Evolutionary conservation across 2,888 invertebrate genomes (phyloP).

Genomic region (Steinernema carpocapsae): DNA sequence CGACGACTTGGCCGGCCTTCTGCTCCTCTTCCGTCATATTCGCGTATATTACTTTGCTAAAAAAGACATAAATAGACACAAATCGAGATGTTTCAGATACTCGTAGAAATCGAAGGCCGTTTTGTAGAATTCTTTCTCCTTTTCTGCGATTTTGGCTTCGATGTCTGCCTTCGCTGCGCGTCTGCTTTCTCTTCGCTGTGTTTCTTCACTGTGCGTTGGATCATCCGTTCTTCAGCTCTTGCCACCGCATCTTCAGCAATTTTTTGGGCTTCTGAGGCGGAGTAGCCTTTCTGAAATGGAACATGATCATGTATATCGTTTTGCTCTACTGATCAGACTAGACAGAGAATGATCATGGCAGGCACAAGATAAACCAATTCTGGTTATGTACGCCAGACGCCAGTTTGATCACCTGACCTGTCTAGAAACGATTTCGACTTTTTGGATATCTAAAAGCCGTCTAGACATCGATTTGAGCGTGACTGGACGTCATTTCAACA

Average conservation of each 20-base stretch:
- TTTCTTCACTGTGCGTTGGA: slow-evolving; percentile 41
- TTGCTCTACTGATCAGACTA: too few relatives aligned
- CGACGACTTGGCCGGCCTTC: background rate
- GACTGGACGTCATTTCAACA: too few relatives aligned
- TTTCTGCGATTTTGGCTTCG: slow-evolving; percentile 43
- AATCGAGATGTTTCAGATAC: slow-evolving; percentile 42
- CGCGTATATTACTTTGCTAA: slow-evolving; percentile 22
- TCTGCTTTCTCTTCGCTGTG: slow-evolving; percentile 17
- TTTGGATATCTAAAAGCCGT: too few relatives aligned
- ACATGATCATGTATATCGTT: too few relatives aligned
- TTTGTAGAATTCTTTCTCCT: slow-evolving; percentile 52
- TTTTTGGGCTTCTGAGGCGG: slow-evolving; percentile 48
- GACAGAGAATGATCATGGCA: too few relatives aligned
- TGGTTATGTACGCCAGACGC: too few relatives aligned
- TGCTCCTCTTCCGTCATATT: background rate
- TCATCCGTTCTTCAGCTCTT: slow-evolving; percentile 47
- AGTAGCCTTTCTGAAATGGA: slow-evolving; percentile 49
- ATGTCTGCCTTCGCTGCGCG: slow-evolving; percentile 38
- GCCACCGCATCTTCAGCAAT: slow-evolving; percentile 53
- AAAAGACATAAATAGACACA: slow-evolving; percentile 20
- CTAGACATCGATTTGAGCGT: too few relatives aligned
- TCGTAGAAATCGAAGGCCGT: slow-evolving; percentile 51
- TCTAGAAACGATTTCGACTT: slow-evolving; percentile 46
- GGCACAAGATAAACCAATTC: too few relatives aligned
- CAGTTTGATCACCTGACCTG: too few relatives aligned